A percentile compares a stretch with the other conserved stretches of the same genome.
phyloP scores from a whole-genome alignment of 2,113 vertebrate genomes.

The Atractosteus spatula region DNA sequence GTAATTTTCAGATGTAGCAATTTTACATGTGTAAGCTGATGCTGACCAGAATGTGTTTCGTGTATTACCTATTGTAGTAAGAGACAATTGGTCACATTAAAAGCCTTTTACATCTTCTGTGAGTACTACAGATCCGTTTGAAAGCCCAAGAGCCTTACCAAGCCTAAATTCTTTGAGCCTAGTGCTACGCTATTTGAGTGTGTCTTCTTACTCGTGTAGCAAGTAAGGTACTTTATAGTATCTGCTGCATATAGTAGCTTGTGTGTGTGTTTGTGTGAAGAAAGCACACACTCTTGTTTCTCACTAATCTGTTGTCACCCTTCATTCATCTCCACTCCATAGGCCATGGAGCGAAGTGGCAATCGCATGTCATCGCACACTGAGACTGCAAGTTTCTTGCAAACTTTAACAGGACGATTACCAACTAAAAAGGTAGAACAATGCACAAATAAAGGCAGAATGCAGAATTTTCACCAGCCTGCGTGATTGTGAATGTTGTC shows the following conservation, averaged over 20 bases:
- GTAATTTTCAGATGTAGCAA: too few relatives aligned
- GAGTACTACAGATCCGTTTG: too few relatives aligned
- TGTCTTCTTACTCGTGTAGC: not conserved
- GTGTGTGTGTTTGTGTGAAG: slow-evolving; percentile 16
- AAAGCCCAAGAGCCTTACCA: too few relatives aligned
- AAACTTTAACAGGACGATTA: slow-evolving; percentile 99
- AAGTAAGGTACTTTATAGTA: not conserved
- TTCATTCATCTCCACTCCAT: slow-evolving; percentile 94
- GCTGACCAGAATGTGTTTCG: too few relatives aligned
- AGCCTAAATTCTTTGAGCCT: too few relatives aligned
- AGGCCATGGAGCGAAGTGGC: slow-evolving; percentile 98
- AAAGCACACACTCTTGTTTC: slow-evolving; percentile 51
- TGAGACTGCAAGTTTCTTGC: slow-evolving; percentile 99
- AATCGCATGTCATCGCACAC: slow-evolving; percentile 99
- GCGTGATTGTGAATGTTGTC: slow-evolving; percentile 55
- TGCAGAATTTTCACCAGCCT: slow-evolving; percentile 58
- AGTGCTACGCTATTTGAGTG: too few relatives aligned
- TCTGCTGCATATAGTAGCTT: slow-evolving; percentile 39
- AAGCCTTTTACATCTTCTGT: too few relatives aligned
- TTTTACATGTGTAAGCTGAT: too few relatives aligned
- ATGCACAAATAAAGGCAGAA: slow-evolving; percentile 41
- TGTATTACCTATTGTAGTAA: too few relatives aligned
- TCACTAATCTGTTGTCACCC: slow-evolving; percentile 91
- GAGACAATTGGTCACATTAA: too few relatives aligned
- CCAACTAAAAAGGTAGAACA: slow-evolving; percentile 99